Evolutionary conservation across 2,113 vertebrate species (phyloP), one percentile per base, ranked within the genome.

Genomic region (Felis chaus): DNA sequence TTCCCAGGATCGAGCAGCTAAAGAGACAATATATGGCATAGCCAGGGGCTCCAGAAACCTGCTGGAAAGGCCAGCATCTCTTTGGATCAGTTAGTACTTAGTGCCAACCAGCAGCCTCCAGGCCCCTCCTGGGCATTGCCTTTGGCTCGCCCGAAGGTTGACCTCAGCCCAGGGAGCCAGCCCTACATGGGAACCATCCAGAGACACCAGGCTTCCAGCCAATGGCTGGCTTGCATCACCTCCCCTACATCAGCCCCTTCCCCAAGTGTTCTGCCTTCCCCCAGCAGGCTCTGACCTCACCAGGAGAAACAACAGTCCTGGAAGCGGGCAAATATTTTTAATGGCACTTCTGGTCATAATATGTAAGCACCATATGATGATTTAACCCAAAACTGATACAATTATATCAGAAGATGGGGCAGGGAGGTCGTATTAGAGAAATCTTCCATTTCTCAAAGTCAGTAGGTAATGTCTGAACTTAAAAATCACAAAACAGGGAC

Each of bases 311-410:
- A 29, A 79, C 21, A 53, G 65, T 29, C 33, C 45, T 21, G 0
- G 84, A 83, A 39, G 3, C 7, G 41, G 89, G 39, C 69, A 84
- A 91, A 53, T 76, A 21, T 31, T 83, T 96, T 91, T 84, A 65
- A 33, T 69, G 65, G 18, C 74, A 76, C 55, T 80, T 55, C 13
- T 83, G 27, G 25, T 71, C 78, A 76, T 80, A 65, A 91, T 69
- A 76, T 61, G 31, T 88, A 95, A 96, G 66, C 53, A 80, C 23
- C 25, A n/a, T 6, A 15, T 15, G 66, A 92, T 57, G 6, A 79
- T 65, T 76, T 91, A 94, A 93, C 36, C n/a, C 89, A 79, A 92
- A 94, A 36, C 53, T 87, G 25, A 91, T 76, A 23, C 61, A 78
- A 53, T 83, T 84, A 86, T 63, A 82, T 29, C 76, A 63, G 53